Percentiles rank a stretch among this genome's conserved stretches.
phyloP scores from a whole-genome alignment of 1,140 invertebrate species.

The Ostrea edulis region DNA sequence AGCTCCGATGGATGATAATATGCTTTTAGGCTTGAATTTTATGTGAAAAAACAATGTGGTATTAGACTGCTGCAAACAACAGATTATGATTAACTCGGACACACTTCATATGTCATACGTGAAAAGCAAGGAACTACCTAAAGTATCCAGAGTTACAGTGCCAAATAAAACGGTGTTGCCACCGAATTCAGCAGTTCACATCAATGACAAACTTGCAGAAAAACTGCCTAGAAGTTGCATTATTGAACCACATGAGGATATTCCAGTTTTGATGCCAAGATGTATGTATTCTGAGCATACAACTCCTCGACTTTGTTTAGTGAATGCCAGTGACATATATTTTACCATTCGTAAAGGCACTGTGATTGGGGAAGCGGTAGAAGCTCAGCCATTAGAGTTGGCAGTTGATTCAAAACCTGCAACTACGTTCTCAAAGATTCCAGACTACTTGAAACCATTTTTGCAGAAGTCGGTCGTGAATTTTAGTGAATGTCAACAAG shows the following conservation, averaged over 20 bases:
- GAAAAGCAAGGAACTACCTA: not conserved
- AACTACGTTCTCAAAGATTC: too few species aligned
- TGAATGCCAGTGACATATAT: too few species aligned
- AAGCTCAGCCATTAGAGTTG: too few species aligned
- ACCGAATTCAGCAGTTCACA: not conserved
- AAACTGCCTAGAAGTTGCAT: not conserved
- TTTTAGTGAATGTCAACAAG: too few species aligned
- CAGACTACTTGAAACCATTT: too few species aligned
- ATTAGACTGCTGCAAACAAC: not conserved
- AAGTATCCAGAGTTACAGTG: not conserved
- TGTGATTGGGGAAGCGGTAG: too few species aligned
- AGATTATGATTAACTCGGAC: not conserved
- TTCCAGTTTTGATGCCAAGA: not conserved
- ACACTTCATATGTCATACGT: not conserved
- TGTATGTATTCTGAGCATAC: too few species aligned
- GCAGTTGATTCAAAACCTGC: too few species aligned
- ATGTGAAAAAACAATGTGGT: constrained; percentile 1
- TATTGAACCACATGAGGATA: not conserved
- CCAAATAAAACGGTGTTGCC: not conserved
- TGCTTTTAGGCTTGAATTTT: constrained; percentile 37
- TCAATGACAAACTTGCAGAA: not conserved
- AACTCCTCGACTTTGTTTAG: too few species aligned
- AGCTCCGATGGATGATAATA: constrained; percentile 43
- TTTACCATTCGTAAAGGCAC: too few species aligned
- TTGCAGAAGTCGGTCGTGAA: too few species aligned